Percentiles rank a stretch among this genome's conserved stretches.
Conservation (phyloP, 2,113 vertebrate genomes). For the Anoura caudifer region DNA sequence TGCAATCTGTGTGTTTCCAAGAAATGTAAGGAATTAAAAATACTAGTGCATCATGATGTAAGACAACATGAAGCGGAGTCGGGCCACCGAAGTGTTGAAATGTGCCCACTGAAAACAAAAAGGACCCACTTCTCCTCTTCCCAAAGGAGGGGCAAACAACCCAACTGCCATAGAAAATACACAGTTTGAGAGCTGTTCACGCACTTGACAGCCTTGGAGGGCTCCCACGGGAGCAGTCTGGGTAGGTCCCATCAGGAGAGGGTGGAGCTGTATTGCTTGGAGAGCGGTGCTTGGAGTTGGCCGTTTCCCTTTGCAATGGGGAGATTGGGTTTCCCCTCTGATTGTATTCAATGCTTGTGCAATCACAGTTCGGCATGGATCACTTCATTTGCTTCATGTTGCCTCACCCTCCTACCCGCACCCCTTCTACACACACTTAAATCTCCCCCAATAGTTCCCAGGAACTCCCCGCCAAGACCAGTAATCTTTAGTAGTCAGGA, state of each 20-base stretch:
- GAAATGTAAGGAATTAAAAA: constrained; percentile 2
- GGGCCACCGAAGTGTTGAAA: constrained; percentile 21
- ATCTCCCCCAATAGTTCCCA: neutral
- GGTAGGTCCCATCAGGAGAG: neutral
- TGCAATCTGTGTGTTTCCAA: constrained; percentile 13
- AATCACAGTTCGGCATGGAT: neutral
- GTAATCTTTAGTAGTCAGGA: neutral
- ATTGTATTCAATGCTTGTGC: neutral
- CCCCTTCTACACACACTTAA: neutral
- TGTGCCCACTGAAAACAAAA: constrained; percentile 45
- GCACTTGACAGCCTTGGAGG: neutral
- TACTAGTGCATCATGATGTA: neutral
- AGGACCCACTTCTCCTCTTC: neutral
- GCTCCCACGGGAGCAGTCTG: neutral
- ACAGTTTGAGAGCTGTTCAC: neutral
- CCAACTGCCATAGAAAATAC: neutral
- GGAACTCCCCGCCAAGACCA: neutral
- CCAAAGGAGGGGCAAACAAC: neutral
- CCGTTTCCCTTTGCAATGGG: neutral
- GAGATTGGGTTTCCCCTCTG: constrained; percentile 40
- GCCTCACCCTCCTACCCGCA: neutral
- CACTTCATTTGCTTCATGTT: constrained; percentile 3
- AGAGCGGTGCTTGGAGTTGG: neutral
- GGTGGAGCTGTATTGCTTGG: constrained; percentile 46
- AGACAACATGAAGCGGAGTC: neutral